Conservation (phyloP, 2,113 vertebrate species). For the Sphaerodactylus townsendi region DNA sequence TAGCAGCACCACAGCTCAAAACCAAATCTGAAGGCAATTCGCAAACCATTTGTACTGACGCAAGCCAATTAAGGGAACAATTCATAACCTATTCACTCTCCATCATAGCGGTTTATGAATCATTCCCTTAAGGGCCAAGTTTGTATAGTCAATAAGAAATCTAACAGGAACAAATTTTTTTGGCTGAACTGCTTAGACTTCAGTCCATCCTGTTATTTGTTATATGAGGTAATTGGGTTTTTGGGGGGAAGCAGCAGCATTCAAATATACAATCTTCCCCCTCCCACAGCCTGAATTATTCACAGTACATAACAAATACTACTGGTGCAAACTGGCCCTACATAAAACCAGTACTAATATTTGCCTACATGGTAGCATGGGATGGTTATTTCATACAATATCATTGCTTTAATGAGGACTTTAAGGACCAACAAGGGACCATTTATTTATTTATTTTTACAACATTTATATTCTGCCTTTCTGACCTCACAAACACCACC, state of each 20-base stretch:
- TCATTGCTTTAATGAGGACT: background rate
- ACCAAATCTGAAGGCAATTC: background rate
- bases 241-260: background rate
- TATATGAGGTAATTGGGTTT: background rate
- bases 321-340: background rate
- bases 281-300: no score
- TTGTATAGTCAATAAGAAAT: background rate
- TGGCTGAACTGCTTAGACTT: background rate
- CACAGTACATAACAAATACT: no score
- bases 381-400: rapidly evolving
- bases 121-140: background rate
- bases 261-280: background rate
- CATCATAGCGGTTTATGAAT: no score
- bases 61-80: background rate
- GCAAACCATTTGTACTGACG: background rate
- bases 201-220: background rate
- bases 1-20: background rate
- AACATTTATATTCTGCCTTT: no score
- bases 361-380: rapidly evolving
- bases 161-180: background rate
- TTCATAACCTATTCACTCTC: background rate
- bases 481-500: no score
- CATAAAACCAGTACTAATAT: background rate
- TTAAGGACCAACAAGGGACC: no score
- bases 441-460: no score